These are phyloP conservation scores for Eumaeus atala DNA, from an alignment of 1,140 invertebrate genomes.

Conservation along the genomic window DNA sequence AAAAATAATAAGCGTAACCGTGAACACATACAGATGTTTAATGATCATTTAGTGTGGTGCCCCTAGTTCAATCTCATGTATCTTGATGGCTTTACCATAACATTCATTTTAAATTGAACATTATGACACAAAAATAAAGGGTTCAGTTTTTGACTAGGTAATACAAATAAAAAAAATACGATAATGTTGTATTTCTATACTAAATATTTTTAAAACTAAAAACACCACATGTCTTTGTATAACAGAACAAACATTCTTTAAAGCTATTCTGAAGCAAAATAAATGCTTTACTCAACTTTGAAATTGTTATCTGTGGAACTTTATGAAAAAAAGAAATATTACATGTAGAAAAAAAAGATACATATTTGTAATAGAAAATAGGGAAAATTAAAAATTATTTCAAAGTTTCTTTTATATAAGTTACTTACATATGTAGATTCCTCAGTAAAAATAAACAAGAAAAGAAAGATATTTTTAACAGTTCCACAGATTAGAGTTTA, in stretches of 20 bases:
- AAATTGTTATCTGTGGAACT: constrained; percentile 24
- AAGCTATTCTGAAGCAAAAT: constrained; percentile 54
- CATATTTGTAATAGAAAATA: not conserved
- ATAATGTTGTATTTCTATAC: constrained; percentile 40
- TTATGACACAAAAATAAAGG: too few relatives aligned
- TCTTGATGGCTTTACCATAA: too few relatives aligned
- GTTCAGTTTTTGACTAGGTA: too few relatives aligned
- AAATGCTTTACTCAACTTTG: constrained; percentile 34
- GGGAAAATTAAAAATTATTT: not conserved
- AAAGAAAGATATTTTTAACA: too few relatives aligned
- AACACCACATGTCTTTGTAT: not conserved
- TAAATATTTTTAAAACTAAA: constrained; percentile 51
- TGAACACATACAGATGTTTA: too few relatives aligned
- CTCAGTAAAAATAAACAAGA: too few relatives aligned
- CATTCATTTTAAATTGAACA: too few relatives aligned
- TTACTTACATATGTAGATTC: not conserved
- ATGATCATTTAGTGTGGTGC: too few relatives aligned
- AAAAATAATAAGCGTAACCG: too few relatives aligned
- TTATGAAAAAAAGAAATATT: constrained; percentile 8
- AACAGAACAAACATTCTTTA: constrained; percentile 33
- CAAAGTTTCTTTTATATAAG: not conserved
- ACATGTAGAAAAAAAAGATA: not conserved
- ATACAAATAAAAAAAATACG: not conserved
- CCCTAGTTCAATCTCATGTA: too few relatives aligned
- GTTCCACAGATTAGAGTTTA: constrained; percentile 22